These are phyloP conservation scores for Petrolisthes cinctipes DNA, from an alignment of 2,888 invertebrate genomes.

Conservation along the genomic window DNA sequence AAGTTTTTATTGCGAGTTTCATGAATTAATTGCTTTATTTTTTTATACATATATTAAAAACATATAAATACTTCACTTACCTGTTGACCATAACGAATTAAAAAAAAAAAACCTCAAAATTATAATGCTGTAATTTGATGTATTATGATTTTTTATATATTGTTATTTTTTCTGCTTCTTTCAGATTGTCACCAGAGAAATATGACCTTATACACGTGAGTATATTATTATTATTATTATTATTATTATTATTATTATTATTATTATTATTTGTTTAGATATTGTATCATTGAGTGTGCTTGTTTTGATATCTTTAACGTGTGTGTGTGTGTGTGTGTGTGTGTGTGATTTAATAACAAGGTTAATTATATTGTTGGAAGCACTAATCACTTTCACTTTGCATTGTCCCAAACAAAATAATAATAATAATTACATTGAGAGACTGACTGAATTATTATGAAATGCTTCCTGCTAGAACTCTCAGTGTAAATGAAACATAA, in stretches of 20 bases:
- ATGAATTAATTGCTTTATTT: too few relatives aligned
- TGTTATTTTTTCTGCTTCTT: slow-evolving; percentile 34
- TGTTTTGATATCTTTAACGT: background rate
- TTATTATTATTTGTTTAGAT: background rate
- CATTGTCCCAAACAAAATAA: background rate
- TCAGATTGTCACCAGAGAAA: slow-evolving; percentile 84
- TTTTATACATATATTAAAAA: too few relatives aligned
- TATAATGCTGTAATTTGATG: too few relatives aligned
- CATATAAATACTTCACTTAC: too few relatives aligned
- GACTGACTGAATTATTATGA: background rate
- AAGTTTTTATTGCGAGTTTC: too few relatives aligned
- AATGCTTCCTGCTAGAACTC: background rate
- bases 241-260: background rate
- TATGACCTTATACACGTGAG: slow-evolving; percentile 92
- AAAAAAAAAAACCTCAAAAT: too few relatives aligned
- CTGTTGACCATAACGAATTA: too few relatives aligned
- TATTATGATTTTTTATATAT: background rate
- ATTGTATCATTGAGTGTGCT: background rate
- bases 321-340: background rate
- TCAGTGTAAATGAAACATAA: background rate
- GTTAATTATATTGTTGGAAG: background rate
- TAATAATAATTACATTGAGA: background rate
- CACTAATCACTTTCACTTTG: background rate
- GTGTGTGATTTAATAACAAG: background rate
- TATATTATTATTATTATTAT: slow-evolving; percentile 68